These are phyloP conservation scores for Rhyacophila evoluta DNA, from an alignment of 2,888 invertebrate species.

Conservation along the genomic window DNA sequence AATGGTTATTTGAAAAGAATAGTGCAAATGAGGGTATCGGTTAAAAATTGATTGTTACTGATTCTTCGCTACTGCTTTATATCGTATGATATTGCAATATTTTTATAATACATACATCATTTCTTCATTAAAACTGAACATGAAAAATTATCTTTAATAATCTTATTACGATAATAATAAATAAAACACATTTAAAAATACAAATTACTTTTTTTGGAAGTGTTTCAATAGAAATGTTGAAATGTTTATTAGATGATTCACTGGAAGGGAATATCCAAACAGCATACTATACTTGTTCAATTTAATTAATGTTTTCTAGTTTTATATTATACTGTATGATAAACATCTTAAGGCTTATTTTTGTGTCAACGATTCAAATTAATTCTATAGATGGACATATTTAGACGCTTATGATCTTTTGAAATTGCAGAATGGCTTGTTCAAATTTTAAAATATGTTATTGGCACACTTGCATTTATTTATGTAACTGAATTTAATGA, in stretches of 20 bases:
- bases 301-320: neutral
- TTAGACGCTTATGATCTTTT: neutral
- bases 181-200: no score
- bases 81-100: neutral
- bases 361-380: neutral
- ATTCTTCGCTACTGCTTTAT: no score
- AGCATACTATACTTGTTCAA: neutral
- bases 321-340: slow-evolving; percentile 8
- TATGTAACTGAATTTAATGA: no score
- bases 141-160: neutral
- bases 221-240: no score
- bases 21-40: no score
- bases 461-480: no score
- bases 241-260: neutral
- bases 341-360: slow-evolving; percentile 18
- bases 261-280: neutral
- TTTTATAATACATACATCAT: neutral
- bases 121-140: neutral
- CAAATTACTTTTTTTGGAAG: no score
- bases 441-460: neutral
- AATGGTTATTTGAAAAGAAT: no score
- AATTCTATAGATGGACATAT: slow-evolving; percentile 10
- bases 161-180: neutral
- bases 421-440: neutral
- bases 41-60: no score